These are phyloP conservation scores for Cylas formicarius DNA, from an alignment of 1,140 invertebrate species.

Conservation along the genomic window DNA sequence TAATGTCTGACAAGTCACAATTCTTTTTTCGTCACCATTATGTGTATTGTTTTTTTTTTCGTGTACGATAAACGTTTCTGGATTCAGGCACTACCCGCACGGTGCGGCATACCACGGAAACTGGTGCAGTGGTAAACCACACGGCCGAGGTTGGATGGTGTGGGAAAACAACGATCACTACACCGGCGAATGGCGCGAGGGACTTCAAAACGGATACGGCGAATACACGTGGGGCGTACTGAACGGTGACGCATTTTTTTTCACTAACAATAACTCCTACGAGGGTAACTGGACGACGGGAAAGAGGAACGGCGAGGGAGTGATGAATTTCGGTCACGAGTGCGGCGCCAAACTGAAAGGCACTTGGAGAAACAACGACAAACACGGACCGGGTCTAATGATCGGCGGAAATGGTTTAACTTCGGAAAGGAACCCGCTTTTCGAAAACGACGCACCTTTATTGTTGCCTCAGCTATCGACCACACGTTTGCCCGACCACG, in stretches of 20 bases:
- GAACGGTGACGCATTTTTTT: constrained; percentile 45
- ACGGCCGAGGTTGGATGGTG: constrained; percentile 50
- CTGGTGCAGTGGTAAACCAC: constrained; percentile 44
- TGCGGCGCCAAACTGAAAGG: constrained; percentile 48
- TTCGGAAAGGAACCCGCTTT: constrained; percentile 44
- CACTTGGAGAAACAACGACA: constrained; percentile 48
- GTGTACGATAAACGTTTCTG: no score
- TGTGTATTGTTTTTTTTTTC: no score
- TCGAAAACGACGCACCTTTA: constrained; percentile 45
- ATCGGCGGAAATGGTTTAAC: constrained; percentile 49
- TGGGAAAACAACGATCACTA: constrained; percentile 50
- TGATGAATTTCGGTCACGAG: constrained; percentile 45
- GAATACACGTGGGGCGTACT: constrained; percentile 49
- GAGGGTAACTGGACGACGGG: constrained; percentile 49
- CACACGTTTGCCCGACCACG: no score
- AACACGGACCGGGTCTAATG: constrained; percentile 48
- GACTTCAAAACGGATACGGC: constrained; percentile 49
- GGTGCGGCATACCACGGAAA: constrained; percentile 48
- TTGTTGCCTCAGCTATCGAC: no score
- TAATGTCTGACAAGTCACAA: no score
- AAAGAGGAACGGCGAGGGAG: constrained; percentile 43
- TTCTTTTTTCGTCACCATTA: no score
- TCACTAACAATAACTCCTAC: constrained; percentile 45
- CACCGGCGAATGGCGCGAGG: constrained; percentile 49
- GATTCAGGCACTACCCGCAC: constrained; percentile 41